Base-by-base conservation (phyloP, 2,797 vertebrate species). In the Mus caroli region DNA sequence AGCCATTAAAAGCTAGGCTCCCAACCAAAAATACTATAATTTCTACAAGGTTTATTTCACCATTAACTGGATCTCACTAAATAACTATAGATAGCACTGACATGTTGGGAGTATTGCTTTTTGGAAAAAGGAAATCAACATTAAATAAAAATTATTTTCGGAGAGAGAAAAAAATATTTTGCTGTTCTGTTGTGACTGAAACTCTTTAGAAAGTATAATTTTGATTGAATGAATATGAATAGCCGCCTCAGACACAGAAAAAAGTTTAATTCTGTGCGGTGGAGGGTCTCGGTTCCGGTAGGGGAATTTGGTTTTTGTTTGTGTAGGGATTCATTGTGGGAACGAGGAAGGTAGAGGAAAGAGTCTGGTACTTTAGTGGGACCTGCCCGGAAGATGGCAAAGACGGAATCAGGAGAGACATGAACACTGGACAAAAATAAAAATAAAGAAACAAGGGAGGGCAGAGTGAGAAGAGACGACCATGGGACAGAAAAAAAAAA, bases 241-340 rank as follows among this genome's bases (percentile, higher is more conserved):
- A 95, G 96, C 69, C 37, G 89, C 96, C 97, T 97, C 94, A 37
- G 97, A 97, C 97, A 97, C 97, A 97, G 97, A 97, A 98, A 98
- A 98, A 96, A 96, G 91, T 97, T 98, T 98, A 98, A 97, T 97
- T 97, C 97, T 98, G 97, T 97, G 97, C 94, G 95, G 97, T 89
- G 92, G 96, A 96, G 92, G 96, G 91, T 95, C 97, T 96, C 92
- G 46, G 96, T 97, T 97, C 94, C 89, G 10, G 88, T 46, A 83
- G 77, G 40, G 77, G 91, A 69, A 96, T 97, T 97, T 97, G 95
- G 91, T 97, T 97, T 86, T 98, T 96, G 94, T 97, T 97, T 90
- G 15, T 92, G 95, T 94, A 91, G 90, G 94, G 92, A 84, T 94
- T 96, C 88, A 73, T 82, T 58, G 71, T 85, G 83, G 46, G 73